Evolutionary conservation across 2,888 invertebrate species (phyloP).

Genomic region (Chironomus riparius): DNA sequence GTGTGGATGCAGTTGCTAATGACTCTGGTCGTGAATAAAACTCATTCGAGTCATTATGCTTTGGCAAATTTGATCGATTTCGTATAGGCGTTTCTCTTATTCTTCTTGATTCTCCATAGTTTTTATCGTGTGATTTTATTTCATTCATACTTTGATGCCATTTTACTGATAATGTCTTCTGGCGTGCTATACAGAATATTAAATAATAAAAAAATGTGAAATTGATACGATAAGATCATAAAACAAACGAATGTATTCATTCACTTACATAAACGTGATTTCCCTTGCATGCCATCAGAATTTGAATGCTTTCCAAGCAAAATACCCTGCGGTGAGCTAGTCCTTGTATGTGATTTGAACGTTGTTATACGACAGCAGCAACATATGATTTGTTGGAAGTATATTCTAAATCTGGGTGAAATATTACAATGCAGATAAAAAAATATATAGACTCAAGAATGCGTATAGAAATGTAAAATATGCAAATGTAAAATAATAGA

Average conservation of each 20-base stretch:
- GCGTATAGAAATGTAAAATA: too few relatives aligned
- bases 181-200: constrained; percentile 31
- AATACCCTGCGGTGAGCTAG: constrained; percentile 12
- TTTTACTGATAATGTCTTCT: constrained; percentile 33
- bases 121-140: constrained; percentile 30
- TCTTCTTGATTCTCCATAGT: background rate
- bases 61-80: background rate
- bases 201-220: background rate
- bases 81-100: background rate
- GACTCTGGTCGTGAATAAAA: background rate
- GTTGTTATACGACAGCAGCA: constrained; percentile 45
- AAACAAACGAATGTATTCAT: background rate
- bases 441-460: background rate
- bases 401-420: constrained; percentile 53
- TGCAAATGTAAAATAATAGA: too few relatives aligned
- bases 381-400: constrained; percentile 60
- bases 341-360: constrained; percentile 29
- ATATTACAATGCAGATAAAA: too few relatives aligned
- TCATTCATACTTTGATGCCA: constrained; percentile 35
- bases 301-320: constrained; percentile 27
- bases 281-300: constrained; percentile 1
- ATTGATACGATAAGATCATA: background rate
- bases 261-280: constrained; percentile 28
- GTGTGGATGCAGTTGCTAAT: background rate
- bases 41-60: background rate